Percentiles rank a stretch among this genome's conserved stretches.
Evolutionary conservation across 2,888 invertebrate species (phyloP).

Genomic region (Erebia epiphron): DNA sequence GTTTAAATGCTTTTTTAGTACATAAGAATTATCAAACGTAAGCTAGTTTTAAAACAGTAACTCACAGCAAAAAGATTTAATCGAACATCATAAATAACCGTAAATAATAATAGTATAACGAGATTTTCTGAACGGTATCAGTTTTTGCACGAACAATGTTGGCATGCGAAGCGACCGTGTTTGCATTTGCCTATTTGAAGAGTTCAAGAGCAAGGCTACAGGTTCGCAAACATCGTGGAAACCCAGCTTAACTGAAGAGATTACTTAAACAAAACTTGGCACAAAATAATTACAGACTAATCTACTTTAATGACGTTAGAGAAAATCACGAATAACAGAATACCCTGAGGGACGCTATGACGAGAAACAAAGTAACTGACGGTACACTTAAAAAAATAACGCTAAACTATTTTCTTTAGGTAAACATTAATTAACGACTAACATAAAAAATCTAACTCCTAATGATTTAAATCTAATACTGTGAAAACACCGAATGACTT

Average conservation of each 20-base stretch:
- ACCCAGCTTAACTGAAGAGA: not conserved
- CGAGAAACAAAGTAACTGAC: constrained; percentile 59
- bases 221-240: not conserved
- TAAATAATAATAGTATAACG: too few species aligned
- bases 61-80: too few species aligned
- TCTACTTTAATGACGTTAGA: constrained; percentile 45
- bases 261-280: constrained; percentile 39
- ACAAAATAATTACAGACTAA: constrained; percentile 54
- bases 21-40: too few species aligned
- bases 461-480: constrained; percentile 78
- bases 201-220: not conserved
- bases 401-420: constrained; percentile 59
- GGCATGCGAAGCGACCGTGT: too few species aligned
- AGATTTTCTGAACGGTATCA: too few species aligned
- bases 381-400: constrained; percentile 66
- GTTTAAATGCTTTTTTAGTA: too few species aligned
- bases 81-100: too few species aligned
- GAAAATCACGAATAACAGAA: constrained; percentile 49
- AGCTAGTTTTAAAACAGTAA: too few species aligned
- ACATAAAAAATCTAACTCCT: constrained; percentile 74
- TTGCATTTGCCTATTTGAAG: not conserved
- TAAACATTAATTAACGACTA: constrained; percentile 79
- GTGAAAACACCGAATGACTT: constrained; percentile 62
- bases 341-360: constrained; percentile 47
- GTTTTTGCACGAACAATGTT: too few species aligned